Base-by-base conservation (phyloP, 2,888 invertebrate genomes). In the Chymomyza caudatula region DNA sequence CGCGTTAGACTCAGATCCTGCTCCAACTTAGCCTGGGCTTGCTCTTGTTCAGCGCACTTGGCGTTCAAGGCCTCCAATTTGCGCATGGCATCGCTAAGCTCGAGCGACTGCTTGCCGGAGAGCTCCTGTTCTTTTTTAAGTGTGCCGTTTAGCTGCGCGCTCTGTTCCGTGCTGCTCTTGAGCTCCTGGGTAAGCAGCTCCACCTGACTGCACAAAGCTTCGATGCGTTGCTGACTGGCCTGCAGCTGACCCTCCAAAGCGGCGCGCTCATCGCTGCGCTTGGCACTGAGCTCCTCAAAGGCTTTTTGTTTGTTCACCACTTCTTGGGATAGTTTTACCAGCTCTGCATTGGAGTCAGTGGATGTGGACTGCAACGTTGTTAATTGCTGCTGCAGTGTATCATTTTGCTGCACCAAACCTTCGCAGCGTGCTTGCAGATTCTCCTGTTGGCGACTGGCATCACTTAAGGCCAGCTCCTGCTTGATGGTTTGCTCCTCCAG, bases 341-440 rank as follows among this genome's bases (percentile, higher is more conserved):
- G 91, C 77, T 94, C 92, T 65, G 92, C 92, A 76, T 92, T 92
- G 0, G 93, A 93, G 85, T 94, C 92, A 15, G 92, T 92, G 0
- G 93, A 91, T 69, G 92, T 92, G 52, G 92, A 92, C 57, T 93
- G 92, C 44, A 94, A 86, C 80, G 91, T 92, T 59, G 92, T 89
- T 68, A 94, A 92, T 84, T 94, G 93, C 4, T 91, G 85, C 89
- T 94, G 93, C 19, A 92, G 89, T 61, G 92, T 92, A 15, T 91
- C 92, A 83, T 93, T 94, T 67, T 93, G 91, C 53, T 91, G 91
- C 67, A 91, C 90, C 61, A 94, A 82, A 71, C 93, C 92, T 3
- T 90, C 89, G 75, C 92, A 92, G 88, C 93, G 93, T 78, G 93
- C 92, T 74, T 92, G 91, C 8, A 92, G 89, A 73, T 92, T 91